phyloP scores from a whole-genome alignment of 2,113 vertebrate genomes.

The Bubo scandiacus region DNA sequence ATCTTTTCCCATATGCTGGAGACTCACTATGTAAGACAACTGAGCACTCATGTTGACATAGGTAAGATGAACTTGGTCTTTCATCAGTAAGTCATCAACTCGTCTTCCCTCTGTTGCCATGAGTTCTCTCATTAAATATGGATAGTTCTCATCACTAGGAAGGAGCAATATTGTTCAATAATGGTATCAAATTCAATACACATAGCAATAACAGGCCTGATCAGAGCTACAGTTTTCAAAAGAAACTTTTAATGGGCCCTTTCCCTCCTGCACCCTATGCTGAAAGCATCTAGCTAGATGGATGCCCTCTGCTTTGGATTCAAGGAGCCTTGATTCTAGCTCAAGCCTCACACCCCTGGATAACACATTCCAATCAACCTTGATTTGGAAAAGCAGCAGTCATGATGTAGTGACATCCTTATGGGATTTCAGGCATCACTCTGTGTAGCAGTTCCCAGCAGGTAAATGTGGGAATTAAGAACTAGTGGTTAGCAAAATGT shows the following conservation, averaged over 20 bases:
- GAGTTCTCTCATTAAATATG: background rate
- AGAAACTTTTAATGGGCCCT: background rate
- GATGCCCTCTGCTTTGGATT: background rate
- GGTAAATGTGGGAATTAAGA: background rate
- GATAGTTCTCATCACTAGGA: background rate
- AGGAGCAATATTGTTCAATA: background rate
- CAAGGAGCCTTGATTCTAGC: background rate
- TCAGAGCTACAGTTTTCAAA: background rate
- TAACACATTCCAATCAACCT: background rate
- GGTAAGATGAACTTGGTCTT: background rate
- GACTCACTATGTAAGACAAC: background rate
- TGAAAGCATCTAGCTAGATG: background rate
- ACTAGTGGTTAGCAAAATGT: no score
- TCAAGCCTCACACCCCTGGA: background rate
- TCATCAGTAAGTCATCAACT: background rate
- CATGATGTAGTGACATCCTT: background rate
- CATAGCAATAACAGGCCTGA: background rate
- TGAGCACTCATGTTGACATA: background rate
- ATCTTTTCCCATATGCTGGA: background rate
- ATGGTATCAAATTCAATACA: background rate
- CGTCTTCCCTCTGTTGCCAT: background rate
- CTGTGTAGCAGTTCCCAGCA: background rate
- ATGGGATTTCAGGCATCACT: background rate
- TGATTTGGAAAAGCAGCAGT: background rate
- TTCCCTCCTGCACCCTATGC: background rate